phyloP scores from a whole-genome alignment of 2,113 vertebrate genomes.

The Acrocephalus arundinaceus region DNA sequence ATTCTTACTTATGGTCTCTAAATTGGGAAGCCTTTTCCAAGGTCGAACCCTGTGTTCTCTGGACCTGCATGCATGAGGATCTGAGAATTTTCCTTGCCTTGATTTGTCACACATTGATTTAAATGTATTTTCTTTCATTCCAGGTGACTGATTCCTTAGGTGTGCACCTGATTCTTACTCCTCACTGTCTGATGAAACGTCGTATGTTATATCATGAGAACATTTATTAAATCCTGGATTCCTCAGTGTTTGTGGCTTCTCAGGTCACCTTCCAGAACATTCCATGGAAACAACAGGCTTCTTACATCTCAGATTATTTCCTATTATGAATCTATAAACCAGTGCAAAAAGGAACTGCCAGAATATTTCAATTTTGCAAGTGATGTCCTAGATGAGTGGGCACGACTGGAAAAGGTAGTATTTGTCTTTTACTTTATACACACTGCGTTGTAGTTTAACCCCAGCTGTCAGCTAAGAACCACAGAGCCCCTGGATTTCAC shows the following conservation, averaged over 20 bases:
- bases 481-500: not conserved
- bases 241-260: not conserved
- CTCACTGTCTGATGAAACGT: not conserved
- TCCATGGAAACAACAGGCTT: constrained; percentile 1
- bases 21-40: not conserved
- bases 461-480: constrained; percentile 44
- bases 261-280: not conserved
- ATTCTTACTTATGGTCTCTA: not conserved
- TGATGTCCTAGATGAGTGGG: constrained; percentile 79
- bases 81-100: not conserved
- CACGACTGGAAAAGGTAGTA: constrained; percentile 75
- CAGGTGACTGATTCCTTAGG: not conserved
- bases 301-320: constrained; percentile 61
- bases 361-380: constrained; percentile 83
- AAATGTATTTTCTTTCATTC: constrained; percentile 2
- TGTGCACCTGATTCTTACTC: not conserved
- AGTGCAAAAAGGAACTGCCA: constrained; percentile 58
- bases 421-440: not conserved
- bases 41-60: not conserved
- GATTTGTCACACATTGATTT: not conserved
- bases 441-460: not conserved
- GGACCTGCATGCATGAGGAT: not conserved
- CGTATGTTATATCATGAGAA: constrained; percentile 17
- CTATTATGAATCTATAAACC: constrained; percentile 72
- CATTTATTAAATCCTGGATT: not conserved